Conservation (phyloP, 2,888 invertebrate genomes). For the Punctoribates punctum region DNA sequence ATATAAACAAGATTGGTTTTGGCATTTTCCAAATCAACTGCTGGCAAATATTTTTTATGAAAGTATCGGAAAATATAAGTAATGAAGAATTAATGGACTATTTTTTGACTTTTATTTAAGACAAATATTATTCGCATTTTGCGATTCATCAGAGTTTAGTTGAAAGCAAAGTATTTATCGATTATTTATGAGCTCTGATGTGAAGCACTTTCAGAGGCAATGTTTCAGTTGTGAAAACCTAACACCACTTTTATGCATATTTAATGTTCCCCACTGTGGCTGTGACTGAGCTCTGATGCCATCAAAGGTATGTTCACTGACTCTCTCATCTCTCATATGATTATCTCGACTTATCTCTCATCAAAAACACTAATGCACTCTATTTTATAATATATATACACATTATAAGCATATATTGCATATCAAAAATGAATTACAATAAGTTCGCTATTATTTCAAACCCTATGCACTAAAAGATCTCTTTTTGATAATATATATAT, state of each 20-base stretch:
- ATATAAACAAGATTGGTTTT: too few relatives aligned
- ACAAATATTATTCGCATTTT: not conserved
- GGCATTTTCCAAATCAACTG: too few relatives aligned
- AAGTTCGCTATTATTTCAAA: too few relatives aligned
- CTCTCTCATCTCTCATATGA: constrained; percentile 24
- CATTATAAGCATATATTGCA: too few relatives aligned
- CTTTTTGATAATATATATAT: too few relatives aligned
- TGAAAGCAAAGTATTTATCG: constrained; percentile 31
- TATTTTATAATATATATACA: too few relatives aligned
- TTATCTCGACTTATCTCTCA: not conserved
- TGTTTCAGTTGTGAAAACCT: not conserved
- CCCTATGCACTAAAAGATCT: too few relatives aligned
- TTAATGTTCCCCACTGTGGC: constrained; percentile 23
- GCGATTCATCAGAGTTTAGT: not conserved
- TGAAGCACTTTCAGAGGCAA: not conserved
- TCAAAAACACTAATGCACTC: not conserved
- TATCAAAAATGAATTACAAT: too few relatives aligned
- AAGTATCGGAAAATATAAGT: too few relatives aligned
- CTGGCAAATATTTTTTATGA: too few relatives aligned
- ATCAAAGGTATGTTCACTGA: not conserved
- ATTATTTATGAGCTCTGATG: constrained; percentile 28
- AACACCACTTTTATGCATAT: constrained; percentile 34
- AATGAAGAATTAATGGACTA: too few relatives aligned
- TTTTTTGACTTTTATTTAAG: not conserved
- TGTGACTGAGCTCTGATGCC: constrained; percentile 18